phyloP scores from a whole-genome alignment of 2,888 invertebrate species.

The Neria commutata region DNA sequence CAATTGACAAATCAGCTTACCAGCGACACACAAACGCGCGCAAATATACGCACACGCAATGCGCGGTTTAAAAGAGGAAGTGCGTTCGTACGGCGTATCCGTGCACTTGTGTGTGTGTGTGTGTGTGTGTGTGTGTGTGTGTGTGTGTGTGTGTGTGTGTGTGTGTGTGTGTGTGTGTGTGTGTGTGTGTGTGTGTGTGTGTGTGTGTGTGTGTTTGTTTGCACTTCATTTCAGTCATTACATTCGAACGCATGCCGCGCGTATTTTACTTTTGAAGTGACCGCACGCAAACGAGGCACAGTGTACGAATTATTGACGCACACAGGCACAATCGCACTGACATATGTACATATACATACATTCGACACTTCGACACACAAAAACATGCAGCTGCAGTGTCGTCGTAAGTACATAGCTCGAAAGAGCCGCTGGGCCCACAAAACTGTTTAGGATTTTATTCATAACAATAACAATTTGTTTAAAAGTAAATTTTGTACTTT shows the following conservation, averaged over 20 bases:
- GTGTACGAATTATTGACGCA: no score
- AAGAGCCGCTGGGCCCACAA: no score
- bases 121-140: conserved; percentile 18
- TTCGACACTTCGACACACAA: neutral
- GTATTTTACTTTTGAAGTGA: neutral
- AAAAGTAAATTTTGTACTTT: no score
- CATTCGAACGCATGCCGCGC: neutral
- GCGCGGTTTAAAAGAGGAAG: neutral
- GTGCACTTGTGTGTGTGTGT: conserved; percentile 1
- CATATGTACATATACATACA: neutral
- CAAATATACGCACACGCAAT: neutral
- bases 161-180: conserved; percentile 6
- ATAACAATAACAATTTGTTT: no score
- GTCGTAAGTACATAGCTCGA: no score
- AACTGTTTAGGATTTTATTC: no score
- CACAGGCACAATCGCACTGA: neutral
- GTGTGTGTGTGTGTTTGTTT: neutral
- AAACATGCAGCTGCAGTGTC: no score
- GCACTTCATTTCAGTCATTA: conserved; percentile 1
- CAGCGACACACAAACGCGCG: no score
- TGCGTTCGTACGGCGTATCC: no score
- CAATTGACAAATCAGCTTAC: no score
- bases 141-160: conserved; percentile 6
- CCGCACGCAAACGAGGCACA: no score
- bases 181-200: conserved; percentile 4